phyloP scores from a whole-genome alignment of 2,888 invertebrate genomes.

The Thyatira batis region DNA sequence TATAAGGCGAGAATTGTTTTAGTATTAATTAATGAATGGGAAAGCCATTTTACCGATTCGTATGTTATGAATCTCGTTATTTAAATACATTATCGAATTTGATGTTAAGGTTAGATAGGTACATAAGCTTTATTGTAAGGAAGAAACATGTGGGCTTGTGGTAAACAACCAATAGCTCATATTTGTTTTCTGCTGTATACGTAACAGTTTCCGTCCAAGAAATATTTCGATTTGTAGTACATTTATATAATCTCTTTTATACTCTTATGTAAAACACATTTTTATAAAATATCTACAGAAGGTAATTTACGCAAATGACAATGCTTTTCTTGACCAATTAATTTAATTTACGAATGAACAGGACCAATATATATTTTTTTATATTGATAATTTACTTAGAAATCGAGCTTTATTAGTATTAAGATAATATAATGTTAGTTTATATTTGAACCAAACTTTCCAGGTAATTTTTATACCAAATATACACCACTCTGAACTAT shows the following conservation, averaged over 20 bases:
- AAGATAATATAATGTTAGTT: conserved; percentile 52
- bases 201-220: not conserved
- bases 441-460: conserved; percentile 57
- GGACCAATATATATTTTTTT: not conserved
- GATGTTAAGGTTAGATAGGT: not conserved
- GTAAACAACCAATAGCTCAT: not conserved
- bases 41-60: not conserved
- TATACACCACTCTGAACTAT: conserved; percentile 54
- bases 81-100: not conserved
- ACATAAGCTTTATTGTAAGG: not conserved
- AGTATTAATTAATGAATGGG: not conserved
- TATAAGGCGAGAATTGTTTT: not conserved
- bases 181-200: not conserved
- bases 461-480: conserved; percentile 77
- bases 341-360: not conserved
- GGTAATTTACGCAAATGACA: not conserved
- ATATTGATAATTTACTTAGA: conserved; percentile 9
- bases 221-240: not conserved
- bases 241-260: conserved; percentile 1
- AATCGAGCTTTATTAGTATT: conserved; percentile 71
- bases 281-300: not conserved
- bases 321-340: not conserved
- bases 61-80: not conserved
- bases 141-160: not conserved
- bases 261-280: not conserved